Percentiles rank a stretch among this genome's conserved stretches.
phyloP scores from a whole-genome alignment of 2,797 vertebrate species.

The Apodemus agrarius region DNA sequence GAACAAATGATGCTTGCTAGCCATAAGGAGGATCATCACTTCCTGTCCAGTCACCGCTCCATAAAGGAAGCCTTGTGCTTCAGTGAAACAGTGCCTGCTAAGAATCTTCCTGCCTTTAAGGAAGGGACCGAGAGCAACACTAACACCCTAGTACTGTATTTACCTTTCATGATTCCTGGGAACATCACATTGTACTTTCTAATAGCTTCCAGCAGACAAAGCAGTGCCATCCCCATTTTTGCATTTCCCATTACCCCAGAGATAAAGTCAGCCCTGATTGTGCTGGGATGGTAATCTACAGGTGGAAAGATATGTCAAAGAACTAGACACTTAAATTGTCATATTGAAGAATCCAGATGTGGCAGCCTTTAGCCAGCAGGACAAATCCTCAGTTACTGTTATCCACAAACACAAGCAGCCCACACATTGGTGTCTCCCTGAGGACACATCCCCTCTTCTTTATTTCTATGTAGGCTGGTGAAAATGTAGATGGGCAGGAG shows the following conservation, averaged over 20 bases:
- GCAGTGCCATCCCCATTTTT: not conserved
- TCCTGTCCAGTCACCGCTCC: not conserved
- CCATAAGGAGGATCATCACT: not conserved
- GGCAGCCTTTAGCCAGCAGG: not conserved
- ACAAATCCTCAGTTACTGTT: not conserved
- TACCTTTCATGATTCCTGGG: not conserved
- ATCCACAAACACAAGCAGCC: not conserved
- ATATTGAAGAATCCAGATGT: not conserved
- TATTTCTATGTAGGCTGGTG: slow-evolving; percentile 51
- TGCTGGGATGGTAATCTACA: not conserved
- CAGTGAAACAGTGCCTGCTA: not conserved
- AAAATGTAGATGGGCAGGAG: slow-evolving; percentile 49
- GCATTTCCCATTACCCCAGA: not conserved
- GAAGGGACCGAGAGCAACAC: not conserved
- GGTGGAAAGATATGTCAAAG: not conserved
- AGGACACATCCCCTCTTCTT: not conserved
- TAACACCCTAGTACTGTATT: not conserved
- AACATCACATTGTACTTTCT: not conserved
- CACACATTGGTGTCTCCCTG: not conserved
- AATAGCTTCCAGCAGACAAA: not conserved
- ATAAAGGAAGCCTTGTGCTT: not conserved
- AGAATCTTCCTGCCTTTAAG: not conserved
- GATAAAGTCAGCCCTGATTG: no score
- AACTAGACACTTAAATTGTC: not conserved
- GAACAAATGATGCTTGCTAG: not conserved